Base-by-base conservation (phyloP, 1,140 invertebrate species). In the Drosophila biarmipes region DNA sequence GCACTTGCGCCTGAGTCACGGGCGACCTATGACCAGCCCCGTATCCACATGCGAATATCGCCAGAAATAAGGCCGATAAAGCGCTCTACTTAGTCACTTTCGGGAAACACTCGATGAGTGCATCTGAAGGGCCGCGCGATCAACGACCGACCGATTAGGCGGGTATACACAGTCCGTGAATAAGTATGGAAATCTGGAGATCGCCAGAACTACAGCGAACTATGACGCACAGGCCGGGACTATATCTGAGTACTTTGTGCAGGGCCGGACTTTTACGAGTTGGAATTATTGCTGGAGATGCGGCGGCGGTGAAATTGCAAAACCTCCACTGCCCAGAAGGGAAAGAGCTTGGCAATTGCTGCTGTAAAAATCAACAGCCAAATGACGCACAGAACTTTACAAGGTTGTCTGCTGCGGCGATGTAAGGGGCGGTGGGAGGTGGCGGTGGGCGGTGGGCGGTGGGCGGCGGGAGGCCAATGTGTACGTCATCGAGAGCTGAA, bases 311-410 rank as follows among this genome's bases (percentile, higher is more conserved):
- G 73, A 72, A 79, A 84, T 71, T 76, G 72, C 80, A 76, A 80
- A 74, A 56, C 66, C 55, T 68, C 40, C 27, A 68, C 34, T 38
- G 57, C 46, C 48, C 64, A 19, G 42, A 69, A 56, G 63, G 49
- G 61, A 76, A 68, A 48, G 48, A 57, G 76, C 21, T 7, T 21
- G 53, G 67, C 40, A 48, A 38, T 14, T 42, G 43, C 19, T n/a
- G 53, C 19, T 15, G 27, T 46, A 63, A 34, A 51, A 40, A 67
- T 40, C 46, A 43, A 6, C 48, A 27, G 64, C 38, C 73, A 79
- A 85, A 85, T 85, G 80, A 85, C 80, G 80, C 81, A 85, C 80
- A 77, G 77, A 49, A 80, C 62, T 81, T 85, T 85, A 85, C 80
- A 85, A 85, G 80, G 80, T 58, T 82, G 80, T 82, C 80, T 82